phyloP scores from a whole-genome alignment of 2,888 invertebrate species.

The Neoaliturus tenellus region DNA sequence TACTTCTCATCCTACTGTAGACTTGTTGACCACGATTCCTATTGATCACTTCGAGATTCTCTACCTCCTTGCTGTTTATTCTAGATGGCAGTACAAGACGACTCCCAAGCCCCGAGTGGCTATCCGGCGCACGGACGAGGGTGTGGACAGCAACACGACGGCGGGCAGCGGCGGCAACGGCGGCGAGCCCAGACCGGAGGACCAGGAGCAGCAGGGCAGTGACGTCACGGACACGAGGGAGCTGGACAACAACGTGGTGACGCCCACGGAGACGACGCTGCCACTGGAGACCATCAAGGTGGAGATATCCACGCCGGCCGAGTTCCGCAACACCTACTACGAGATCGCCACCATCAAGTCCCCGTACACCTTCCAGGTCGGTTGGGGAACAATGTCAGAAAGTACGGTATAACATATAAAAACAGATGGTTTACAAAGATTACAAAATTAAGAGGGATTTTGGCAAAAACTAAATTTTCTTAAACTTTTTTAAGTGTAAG shows the following conservation, averaged over 20 bases:
- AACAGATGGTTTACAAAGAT: too few relatives aligned
- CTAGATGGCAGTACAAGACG: constrained; percentile 93
- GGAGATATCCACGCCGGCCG: constrained; percentile 91
- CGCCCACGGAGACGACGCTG: constrained; percentile 72
- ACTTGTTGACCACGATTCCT: too few relatives aligned
- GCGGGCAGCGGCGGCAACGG: background rate
- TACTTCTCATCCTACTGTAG: too few relatives aligned
- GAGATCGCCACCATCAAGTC: constrained; percentile 94
- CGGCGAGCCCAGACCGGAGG: constrained; percentile 71
- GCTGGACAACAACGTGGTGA: constrained; percentile 65
- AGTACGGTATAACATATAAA: too few relatives aligned
- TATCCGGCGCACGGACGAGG: constrained; percentile 82
- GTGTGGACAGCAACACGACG: constrained; percentile 65
- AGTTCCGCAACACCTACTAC: constrained; percentile 90
- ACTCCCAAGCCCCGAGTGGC: constrained; percentile 91
- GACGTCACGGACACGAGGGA: constrained; percentile 71
- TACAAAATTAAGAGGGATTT: too few relatives aligned
- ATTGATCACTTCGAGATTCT: too few relatives aligned
- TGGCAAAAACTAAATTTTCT: too few relatives aligned
- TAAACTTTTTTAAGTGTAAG: too few relatives aligned
- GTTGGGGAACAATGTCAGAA: too few relatives aligned
- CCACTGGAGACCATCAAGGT: constrained; percentile 90
- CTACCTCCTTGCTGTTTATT: too few relatives aligned
- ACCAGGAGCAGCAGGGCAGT: constrained; percentile 85
- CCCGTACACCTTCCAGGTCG: constrained; percentile 92